Base-by-base conservation (phyloP, 2,113 vertebrate genomes). In the Aegypius monachus region DNA sequence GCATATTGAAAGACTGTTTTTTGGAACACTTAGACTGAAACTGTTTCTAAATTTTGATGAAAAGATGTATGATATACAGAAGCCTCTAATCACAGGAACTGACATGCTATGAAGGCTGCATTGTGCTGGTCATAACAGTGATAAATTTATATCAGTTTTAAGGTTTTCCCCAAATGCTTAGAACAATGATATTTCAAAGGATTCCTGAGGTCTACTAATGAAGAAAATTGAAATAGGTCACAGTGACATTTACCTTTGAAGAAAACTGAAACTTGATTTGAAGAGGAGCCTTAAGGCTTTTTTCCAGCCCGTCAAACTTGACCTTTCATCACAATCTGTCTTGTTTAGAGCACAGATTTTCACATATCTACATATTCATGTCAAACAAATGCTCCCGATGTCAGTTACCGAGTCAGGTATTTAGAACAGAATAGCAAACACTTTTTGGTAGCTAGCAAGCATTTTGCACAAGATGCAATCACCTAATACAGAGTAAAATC, bases 251-350 rank as follows among this genome's bases (percentile, higher is more conserved):
- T 95, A 97, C 91, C 93, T 96, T 97, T 91, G 58, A 67, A 77
- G 88, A 93, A 95, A 95, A 63, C 26, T 87, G 31, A 82, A 52
- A 83, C 53, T 94, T 78, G 88, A 88, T 93, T 81, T 95, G 75
- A 88, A 94, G 59, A 74, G 66, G 18, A 92, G 45, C 92, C 94
- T 71, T n/a, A 16, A 75, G 90, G 81, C 27, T 89, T 81, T 81
- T 90, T 72, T 93, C 25, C 42, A 78, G 58, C 70, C 84, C 9
- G 16, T 86, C 45, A 91, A 47, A 72, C 47, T 56, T 97, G 97
- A 94, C 86, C 79, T 97, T 97, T 97, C 43, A 50, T 81, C 1
- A 2, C 26, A n/a, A 50, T 48, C 48, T 78, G 47, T 78, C 63
- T 82, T 93, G 53, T 86, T 97, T 83, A 93, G 61, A 81, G 34